Percentiles rank a stretch among this genome's conserved stretches.
phyloP scores from a whole-genome alignment of 2,888 invertebrate species.

The Galerucella nymphaeae region DNA sequence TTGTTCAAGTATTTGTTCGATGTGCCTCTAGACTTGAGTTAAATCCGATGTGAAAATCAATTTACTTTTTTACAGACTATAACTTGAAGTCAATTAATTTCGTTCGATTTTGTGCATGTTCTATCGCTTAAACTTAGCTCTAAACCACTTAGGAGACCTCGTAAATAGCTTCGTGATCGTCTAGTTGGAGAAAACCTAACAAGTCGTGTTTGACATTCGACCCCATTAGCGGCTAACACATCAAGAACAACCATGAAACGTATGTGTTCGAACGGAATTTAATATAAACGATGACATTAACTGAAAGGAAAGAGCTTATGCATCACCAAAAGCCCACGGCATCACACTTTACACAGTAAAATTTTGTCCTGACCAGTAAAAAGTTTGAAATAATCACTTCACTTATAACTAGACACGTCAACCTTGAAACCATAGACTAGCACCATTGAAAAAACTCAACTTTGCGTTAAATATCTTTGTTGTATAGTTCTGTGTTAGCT shows the following conservation, averaged over 20 bases:
- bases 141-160: background rate
- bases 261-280: slow-evolving; percentile 34
- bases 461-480: too few species aligned
- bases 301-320: slow-evolving; percentile 33
- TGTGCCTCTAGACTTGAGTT: too few species aligned
- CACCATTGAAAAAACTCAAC: too few species aligned
- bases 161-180: slow-evolving; percentile 26
- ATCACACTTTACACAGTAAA: background rate
- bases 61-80: too few species aligned
- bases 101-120: background rate
- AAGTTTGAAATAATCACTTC: background rate
- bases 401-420: background rate
- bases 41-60: too few species aligned
- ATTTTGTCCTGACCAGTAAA: background rate
- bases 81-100: background rate
- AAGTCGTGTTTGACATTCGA: slow-evolving; percentile 33
- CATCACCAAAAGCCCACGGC: slow-evolving; percentile 30
- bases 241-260: slow-evolving; percentile 34
- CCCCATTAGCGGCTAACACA: slow-evolving; percentile 36
- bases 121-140: background rate
- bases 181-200: slow-evolving; percentile 25
- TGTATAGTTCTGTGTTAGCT: too few species aligned
- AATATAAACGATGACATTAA: slow-evolving; percentile 43
- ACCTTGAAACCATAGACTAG: too few species aligned
- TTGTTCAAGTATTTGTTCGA: too few species aligned